These are phyloP conservation scores for Mesorhabditis spiculigera DNA, from an alignment of 2,888 invertebrate genomes.

Conservation along the genomic window DNA sequence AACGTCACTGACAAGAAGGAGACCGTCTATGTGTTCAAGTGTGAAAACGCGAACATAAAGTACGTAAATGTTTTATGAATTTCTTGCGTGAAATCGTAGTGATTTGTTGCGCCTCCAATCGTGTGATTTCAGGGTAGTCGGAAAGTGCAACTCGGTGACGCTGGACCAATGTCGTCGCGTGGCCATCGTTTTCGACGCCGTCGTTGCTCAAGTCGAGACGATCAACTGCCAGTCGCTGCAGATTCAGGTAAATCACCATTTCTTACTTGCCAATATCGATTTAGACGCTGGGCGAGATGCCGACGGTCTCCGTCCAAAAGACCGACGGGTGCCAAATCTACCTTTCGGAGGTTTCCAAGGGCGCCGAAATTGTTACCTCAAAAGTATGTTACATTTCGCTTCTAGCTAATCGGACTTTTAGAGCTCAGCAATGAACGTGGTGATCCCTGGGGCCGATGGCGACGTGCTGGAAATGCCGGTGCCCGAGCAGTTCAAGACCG, in stretches of 20 bases:
- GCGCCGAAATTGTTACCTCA: slow-evolving; percentile 87
- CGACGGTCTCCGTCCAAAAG: slow-evolving; percentile 95
- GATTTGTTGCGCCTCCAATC: no score
- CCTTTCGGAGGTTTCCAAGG: slow-evolving; percentile 80
- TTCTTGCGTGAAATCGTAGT: slow-evolving; percentile 10
- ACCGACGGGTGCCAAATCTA: slow-evolving; percentile 96
- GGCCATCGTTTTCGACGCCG: slow-evolving; percentile 86
- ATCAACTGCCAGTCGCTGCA: slow-evolving; percentile 97
- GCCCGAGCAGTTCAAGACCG: slow-evolving; percentile 88
- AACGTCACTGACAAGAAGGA: slow-evolving; percentile 93
- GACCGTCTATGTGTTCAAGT: slow-evolving; percentile 92
- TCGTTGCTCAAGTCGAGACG: slow-evolving; percentile 91
- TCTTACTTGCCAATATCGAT: slow-evolving; percentile 22
- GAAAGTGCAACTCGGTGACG: slow-evolving; percentile 89
- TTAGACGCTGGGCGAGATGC: slow-evolving; percentile 86
- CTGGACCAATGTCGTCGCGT: slow-evolving; percentile 96
- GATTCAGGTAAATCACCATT: slow-evolving; percentile 79
- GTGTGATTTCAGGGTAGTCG: slow-evolving; percentile 56
- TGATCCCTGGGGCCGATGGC: slow-evolving; percentile 83
- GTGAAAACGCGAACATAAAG: slow-evolving; percentile 79
- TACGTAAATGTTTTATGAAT: not conserved
- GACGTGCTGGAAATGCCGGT: slow-evolving; percentile 88
- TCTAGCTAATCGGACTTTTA: not conserved
- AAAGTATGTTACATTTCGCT: slow-evolving; percentile 67
- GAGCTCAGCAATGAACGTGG: slow-evolving; percentile 86